These are phyloP conservation scores for Agriopis aurantiaria DNA, from an alignment of 2,888 invertebrate genomes.

Conservation along the genomic window DNA sequence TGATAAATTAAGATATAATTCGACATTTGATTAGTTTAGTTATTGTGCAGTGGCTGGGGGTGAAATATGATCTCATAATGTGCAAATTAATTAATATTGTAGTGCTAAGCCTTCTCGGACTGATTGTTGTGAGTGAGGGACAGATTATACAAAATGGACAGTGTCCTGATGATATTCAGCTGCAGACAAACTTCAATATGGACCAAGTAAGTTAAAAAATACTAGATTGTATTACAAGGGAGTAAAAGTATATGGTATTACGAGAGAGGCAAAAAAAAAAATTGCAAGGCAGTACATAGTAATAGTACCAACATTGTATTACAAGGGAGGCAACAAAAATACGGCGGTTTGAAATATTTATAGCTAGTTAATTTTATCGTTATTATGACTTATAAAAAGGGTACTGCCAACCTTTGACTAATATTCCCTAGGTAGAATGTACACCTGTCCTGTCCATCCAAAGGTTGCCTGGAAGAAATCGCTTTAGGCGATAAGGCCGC, in stretches of 20 bases:
- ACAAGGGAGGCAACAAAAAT: too few species aligned
- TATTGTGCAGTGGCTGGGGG: slow-evolving; percentile 55
- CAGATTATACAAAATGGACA: slow-evolving; percentile 69
- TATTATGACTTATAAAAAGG: too few species aligned
- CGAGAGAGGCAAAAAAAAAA: too few species aligned
- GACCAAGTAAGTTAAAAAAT: slow-evolving; percentile 55
- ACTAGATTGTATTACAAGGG: not conserved
- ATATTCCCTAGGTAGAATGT: too few species aligned
- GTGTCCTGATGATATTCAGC: slow-evolving; percentile 57
- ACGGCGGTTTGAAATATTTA: too few species aligned
- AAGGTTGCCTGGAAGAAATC: too few species aligned
- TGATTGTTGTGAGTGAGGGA: slow-evolving; percentile 60
- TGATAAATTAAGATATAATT: slow-evolving; percentile 58
- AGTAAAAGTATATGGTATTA: too few species aligned
- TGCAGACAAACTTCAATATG: slow-evolving; percentile 55
- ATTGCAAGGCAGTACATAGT: not conserved
- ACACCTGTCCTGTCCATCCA: too few species aligned
- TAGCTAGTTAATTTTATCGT: too few species aligned
- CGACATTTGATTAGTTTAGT: slow-evolving; percentile 60
- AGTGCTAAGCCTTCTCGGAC: slow-evolving; percentile 61
- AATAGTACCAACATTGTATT: too few species aligned
- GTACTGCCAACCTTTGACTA: too few species aligned
- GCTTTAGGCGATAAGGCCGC: too few species aligned
- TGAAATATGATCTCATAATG: slow-evolving; percentile 70
- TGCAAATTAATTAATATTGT: slow-evolving; percentile 53